Evolutionary conservation across 2,888 invertebrate genomes (phyloP), one percentile per base, ranked within the genome.

Genomic region (Macropis europaea): DNA sequence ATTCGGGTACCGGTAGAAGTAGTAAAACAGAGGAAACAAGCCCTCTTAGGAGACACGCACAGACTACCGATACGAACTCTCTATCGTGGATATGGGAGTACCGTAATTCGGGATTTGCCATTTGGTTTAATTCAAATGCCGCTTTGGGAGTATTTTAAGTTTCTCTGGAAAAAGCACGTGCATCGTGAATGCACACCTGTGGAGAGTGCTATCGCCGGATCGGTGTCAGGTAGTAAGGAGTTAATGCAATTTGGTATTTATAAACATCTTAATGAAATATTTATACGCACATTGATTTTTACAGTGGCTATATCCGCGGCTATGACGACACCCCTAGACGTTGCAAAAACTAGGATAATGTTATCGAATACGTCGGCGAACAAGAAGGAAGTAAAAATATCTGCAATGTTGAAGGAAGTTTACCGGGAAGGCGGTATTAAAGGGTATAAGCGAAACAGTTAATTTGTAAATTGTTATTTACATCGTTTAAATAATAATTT

Each of bases 291-390:
- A 11, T 47, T 24, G 13, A 52, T 38, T 59, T 88, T 85, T 77
- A 17, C 84, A 92, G 95, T 95, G 67, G 96, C 95, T 0, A 91
- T 96, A 76, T 95, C 99, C 0, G 97, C 98, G 1, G 95, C 94
- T 0, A 82, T 96, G 0, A 99, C 99, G 0, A 99, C 99, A 0
- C 99, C 99, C 0, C 90, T 99, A 24, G 99, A 99, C 91, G 96
- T 99, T 15, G 97, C 96, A 0, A 99, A 99, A 92, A 99, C 99
- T 0, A 92, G 99, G 83, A 98, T 99, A 75, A 99, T 99, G 97
- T 90, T 99, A 22, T 96, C 97, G 0, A 93, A 95, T 53, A 91
- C 91, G 22, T 77, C 91, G 0, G 89, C 88, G 0, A 89, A 90
- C 13, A 84, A 83, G 61, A 81, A 83, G 4, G 88, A 88, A 83